phyloP scores from a whole-genome alignment of 2,888 invertebrate species.

The Lamproptera curius region DNA sequence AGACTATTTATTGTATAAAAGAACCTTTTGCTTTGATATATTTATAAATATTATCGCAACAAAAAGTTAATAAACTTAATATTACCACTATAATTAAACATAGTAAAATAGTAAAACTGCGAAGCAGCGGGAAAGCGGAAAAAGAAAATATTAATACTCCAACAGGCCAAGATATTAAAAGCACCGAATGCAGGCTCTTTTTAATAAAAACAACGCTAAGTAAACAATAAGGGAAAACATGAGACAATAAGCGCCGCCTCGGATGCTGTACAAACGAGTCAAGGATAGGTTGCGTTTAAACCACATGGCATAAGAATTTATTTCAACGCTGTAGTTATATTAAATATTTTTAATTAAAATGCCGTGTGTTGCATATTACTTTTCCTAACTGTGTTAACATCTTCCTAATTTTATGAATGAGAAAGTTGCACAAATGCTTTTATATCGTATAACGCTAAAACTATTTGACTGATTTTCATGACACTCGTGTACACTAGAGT shows the following conservation, averaged over 20 bases:
- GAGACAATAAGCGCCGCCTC: conserved; percentile 13
- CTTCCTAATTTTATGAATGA: too few species aligned
- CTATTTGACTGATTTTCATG: too few species aligned
- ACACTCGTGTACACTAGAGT: too few species aligned
- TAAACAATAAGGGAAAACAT: conserved; percentile 21
- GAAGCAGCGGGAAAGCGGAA: not conserved
- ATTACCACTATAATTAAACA: too few species aligned
- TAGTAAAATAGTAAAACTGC: too few species aligned
- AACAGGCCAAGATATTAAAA: conserved; percentile 16
- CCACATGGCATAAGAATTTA: conserved; percentile 5
- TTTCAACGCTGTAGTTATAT: conserved; percentile 7
- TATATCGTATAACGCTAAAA: too few species aligned
- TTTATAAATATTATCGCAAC: too few species aligned
- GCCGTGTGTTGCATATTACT: not conserved
- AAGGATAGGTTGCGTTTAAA: conserved; percentile 1
- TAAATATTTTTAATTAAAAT: not conserved
- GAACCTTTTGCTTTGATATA: too few species aligned
- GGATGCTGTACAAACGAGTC: conserved; percentile 4
- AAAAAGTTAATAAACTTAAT: too few species aligned
- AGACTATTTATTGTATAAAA: too few species aligned
- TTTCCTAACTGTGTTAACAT: too few species aligned
- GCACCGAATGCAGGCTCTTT: conserved; percentile 9
- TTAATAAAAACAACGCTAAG: conserved; percentile 18
- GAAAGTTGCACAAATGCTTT: too few species aligned
- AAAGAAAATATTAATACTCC: conserved; percentile 13